Evolutionary conservation across 2,113 vertebrate species (phyloP).

Genomic region (Scomber scombrus): DNA sequence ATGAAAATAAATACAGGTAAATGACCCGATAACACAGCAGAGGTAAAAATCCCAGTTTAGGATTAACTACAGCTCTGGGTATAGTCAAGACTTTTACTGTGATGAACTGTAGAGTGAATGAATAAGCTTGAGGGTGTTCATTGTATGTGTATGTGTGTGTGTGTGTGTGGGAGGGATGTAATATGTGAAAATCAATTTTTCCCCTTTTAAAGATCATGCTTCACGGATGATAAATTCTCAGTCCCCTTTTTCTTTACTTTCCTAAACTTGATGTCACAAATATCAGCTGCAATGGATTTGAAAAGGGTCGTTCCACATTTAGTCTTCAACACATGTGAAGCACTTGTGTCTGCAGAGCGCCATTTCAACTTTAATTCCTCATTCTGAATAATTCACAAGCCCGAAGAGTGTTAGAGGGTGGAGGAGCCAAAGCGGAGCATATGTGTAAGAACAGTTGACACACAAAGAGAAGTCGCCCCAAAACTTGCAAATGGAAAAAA

Average conservation of each 20-base stretch:
- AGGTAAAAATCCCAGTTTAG: conserved; percentile 53
- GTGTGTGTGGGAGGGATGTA: background rate
- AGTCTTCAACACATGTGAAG: conserved; percentile 66
- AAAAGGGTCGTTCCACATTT: conserved; percentile 55
- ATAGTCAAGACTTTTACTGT: conserved; percentile 68
- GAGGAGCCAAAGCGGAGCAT: conserved; percentile 54
- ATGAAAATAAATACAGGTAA: conserved; percentile 61
- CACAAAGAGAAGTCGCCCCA: conserved; percentile 63
- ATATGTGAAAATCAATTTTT: conserved; percentile 56
- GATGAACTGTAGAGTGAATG: conserved; percentile 46
- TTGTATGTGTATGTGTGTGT: conserved; percentile 1
- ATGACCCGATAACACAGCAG: conserved; percentile 61
- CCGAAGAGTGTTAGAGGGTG: conserved; percentile 59
- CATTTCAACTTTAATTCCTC: conserved; percentile 72
- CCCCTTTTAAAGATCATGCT: conserved; percentile 22
- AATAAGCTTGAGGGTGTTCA: conserved; percentile 38
- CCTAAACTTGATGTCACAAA: conserved; percentile 56
- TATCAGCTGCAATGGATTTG: conserved; percentile 48
- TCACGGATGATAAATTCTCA: conserved; percentile 41
- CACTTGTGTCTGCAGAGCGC: conserved; percentile 53
- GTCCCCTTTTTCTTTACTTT: conserved; percentile 35
- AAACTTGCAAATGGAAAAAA: conserved; percentile 65
- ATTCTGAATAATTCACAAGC: conserved; percentile 76
- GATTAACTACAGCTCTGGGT: conserved; percentile 62
- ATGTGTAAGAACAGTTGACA: conserved; percentile 68